Evolutionary conservation across 1,140 invertebrate species (phyloP), one percentile per base, ranked within the genome.

Genomic region (Pectinophora gossypiella): DNA sequence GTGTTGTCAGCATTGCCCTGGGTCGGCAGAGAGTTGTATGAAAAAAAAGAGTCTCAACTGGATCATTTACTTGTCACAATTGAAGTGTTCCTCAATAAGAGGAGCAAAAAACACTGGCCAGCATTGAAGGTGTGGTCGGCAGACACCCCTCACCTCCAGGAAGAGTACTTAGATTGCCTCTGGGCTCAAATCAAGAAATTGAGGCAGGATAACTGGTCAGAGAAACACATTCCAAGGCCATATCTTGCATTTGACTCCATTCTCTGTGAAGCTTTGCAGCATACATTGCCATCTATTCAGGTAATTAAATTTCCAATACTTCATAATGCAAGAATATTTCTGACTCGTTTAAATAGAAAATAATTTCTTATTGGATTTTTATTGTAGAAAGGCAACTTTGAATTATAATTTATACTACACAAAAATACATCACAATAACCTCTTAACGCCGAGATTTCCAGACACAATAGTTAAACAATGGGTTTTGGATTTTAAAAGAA

Each of bases 161-260:
- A 99, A 89, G 98, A 99, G 89, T 99, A 99, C 83, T 88, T 99
- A 49, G 98, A 99, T 74, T 99, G 97, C 72, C 89, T 99, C 0
- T 99, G 97, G 97, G 95, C 96, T 3, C 98, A 99, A 52, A 88
- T 89, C 12, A 91, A 94, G 55, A 98, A 99, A 74, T 85, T 99
- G 12, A 91, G 95, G 32, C 93, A 95, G 67, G 97, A 98, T 72
- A 98, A 98, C 80, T 99, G 98, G 98, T 93, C 94, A 22, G 98
- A 99, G 77, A 97, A 98, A 73, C 97, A 99, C 80, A 98, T 99
- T 75, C 92, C 94, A 2, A 90, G 98, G 20, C 97, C 98, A 0
- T 99, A 99, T 79, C 88, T 98, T 12, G 96, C 96, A 0, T 99
- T 99, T 88, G 98, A 99, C 78, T 95, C 94, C 2, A 94, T 97